phyloP scores from a whole-genome alignment of 1,140 invertebrate species.

The Himalopsyche phryganea region DNA sequence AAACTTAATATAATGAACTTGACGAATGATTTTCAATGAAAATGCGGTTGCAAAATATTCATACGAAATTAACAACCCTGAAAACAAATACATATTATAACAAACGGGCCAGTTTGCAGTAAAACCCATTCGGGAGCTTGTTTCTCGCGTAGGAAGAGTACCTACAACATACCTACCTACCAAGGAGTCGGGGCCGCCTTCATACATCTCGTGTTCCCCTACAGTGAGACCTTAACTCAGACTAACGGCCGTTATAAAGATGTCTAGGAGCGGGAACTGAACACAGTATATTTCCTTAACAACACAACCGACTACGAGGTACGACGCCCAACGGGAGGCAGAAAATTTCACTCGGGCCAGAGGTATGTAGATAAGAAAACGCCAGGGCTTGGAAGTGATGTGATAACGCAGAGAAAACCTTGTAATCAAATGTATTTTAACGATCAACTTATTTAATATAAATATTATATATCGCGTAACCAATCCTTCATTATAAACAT shows the following conservation, averaged over 20 bases:
- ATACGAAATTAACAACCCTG: neutral
- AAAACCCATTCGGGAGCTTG: constrained; percentile 23
- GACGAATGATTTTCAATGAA: no score
- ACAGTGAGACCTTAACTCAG: constrained; percentile 20
- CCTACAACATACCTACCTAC: no score
- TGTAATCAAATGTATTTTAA: no score
- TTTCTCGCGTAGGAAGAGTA: constrained; percentile 13
- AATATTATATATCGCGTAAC: no score
- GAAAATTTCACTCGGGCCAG: constrained; percentile 10
- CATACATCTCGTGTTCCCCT: constrained; percentile 1
- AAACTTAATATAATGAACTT: no score
- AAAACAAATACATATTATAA: constrained; percentile 8
- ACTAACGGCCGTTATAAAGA: constrained; percentile 32
- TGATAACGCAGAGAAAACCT: no score
- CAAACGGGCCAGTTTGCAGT: constrained; percentile 17
- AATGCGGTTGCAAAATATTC: no score
- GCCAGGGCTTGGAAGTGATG: no score
- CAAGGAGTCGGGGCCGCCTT: neutral
- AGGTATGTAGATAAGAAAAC: no score
- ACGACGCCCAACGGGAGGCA: constrained; percentile 23
- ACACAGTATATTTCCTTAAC: constrained; percentile 29
- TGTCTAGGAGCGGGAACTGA: constrained; percentile 28
- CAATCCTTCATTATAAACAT: no score
- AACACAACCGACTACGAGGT: constrained; percentile 20
- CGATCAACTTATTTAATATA: no score